Base-by-base conservation (phyloP, 64 coral and sea anemone genomes). In the Pocillopora verrucosa region DNA sequence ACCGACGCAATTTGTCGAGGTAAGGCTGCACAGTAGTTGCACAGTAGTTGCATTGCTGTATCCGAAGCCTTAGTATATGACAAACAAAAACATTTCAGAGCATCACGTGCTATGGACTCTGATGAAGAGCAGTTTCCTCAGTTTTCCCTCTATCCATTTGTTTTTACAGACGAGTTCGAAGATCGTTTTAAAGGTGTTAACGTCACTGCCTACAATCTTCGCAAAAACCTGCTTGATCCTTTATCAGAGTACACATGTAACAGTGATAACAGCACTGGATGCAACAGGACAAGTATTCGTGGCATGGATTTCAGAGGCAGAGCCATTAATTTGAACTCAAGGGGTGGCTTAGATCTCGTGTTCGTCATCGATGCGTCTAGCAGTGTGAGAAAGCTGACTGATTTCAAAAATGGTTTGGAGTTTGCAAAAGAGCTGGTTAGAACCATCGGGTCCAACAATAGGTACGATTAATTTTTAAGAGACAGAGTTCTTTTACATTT, bases 331-430 rank as follows among this genome's bases (percentile, higher is more conserved):
- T 72, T 78, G 63, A 76, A 88, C 34, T 67, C 87, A 16, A 73
- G 45, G 15, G 88, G 82, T 12, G 94, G 91, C 58, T 83, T 96
- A 9, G 94, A 96, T 68, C 81, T 96, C 3, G 83, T 96, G 3
- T 93, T 96, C 90, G 94, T 96, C 9, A 86, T 96, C 45, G 94
- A 96, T 60, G 77, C 88, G 10, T 96, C 94, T 13, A 90, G 87
- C 70, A 96, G 94, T 60, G 86, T 96, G 10, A 90, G 41, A 20
- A 78, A n/a, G 37, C 19, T 13, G 20, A 15, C 13, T 1, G 91
- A 90, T 38, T 96, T 96, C 63, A 36, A 90, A 10, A 63, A 75
- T 56, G 91, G 91, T 1, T 56, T 87, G 62, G 87, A 72, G 9
- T 96, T 96, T 62, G 76, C 82, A 16, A 89, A 90, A 77, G 88